phyloP scores from a whole-genome alignment of 1,140 invertebrate genomes.

The Pogonus chalceus region DNA sequence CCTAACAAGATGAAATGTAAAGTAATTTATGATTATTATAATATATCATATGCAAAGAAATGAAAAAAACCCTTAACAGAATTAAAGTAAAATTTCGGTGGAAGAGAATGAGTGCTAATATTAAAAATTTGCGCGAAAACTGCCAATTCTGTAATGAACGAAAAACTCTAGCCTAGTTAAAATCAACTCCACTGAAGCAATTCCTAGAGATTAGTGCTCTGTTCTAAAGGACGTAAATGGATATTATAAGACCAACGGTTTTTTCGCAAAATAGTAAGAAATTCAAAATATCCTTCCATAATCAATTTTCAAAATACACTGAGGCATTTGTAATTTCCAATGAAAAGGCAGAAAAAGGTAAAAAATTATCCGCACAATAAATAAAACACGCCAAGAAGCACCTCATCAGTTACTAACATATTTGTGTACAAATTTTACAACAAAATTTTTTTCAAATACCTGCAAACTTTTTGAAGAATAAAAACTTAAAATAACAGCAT shows the following conservation, averaged over 20 bases:
- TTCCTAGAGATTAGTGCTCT: not conserved
- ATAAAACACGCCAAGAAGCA: conserved; percentile 12
- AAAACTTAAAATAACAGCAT: conserved; percentile 13
- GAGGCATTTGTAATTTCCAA: conserved; percentile 11
- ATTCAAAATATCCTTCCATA: conserved; percentile 14
- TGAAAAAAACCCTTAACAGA: conserved; percentile 14
- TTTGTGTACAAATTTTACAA: conserved; percentile 10
- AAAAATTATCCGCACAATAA: conserved; percentile 12
- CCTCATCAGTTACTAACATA: conserved; percentile 15
- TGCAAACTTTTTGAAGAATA: conserved; percentile 14
- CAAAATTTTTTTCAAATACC: conserved; percentile 2
- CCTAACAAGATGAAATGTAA: not conserved
- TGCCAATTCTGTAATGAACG: conserved; percentile 16
- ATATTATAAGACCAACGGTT: conserved; percentile 14
- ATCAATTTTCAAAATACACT: conserved; percentile 12
- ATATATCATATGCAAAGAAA: conserved; percentile 12
- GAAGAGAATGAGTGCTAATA: conserved; percentile 16
- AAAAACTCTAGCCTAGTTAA: conserved; percentile 13
- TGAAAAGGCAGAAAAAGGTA: conserved; percentile 7
- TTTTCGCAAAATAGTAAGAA: conserved; percentile 8
- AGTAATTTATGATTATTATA: conserved; percentile 9
- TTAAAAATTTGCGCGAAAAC: conserved; percentile 13
- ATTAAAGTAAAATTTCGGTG: conserved; percentile 16
- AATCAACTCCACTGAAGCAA: conserved; percentile 13
- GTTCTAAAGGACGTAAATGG: not conserved